Evolutionary conservation across 1,140 invertebrate species (phyloP), one percentile per base, ranked within the genome.

Genomic region (Cotesia chilonis): DNA sequence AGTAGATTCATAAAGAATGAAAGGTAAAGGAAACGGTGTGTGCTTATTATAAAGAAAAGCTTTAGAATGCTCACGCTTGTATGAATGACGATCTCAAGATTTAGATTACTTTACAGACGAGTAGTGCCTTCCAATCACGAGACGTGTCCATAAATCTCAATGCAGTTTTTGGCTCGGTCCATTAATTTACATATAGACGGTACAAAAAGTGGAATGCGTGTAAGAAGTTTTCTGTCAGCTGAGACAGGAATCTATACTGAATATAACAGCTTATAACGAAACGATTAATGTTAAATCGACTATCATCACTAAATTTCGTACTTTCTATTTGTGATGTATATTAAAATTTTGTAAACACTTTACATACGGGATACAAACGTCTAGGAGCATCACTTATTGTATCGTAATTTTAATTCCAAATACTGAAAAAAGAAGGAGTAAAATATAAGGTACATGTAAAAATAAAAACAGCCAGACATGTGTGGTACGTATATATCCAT

Each of bases 81-180:
- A 41, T 63, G 5, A 17, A 52, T 47, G 41, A 35, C 68, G 47
- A 70, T 70, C 68, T 61, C 20, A 41, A 70, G 38, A 57, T 38
- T 54, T 12, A 70, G 38, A 57, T 38, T 54, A 35, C 54, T 70
- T 28, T n/a, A 37, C 17, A 10, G 51, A 70, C 47, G 55, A 70
- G 57, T 37, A 63, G 68, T 70, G 68, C 41, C 59, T 12, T 57
- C 59, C 14, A 12, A 38, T 70, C 68, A 70, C 68, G 68, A 61
- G 5, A 70, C 36, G 9, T 52, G 36, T 66, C 36, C n/a, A 66
- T 66, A 66, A 66, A 66, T 66, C 17, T 66, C 64, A 10, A 51
- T 51, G 47, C 7, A 38, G 47, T n/a, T 14, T 10, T 66, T 66
- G 4, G 14, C n/a, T 52, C 12, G 17, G 17, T 66, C 38, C 64